Evolutionary conservation across 2,113 vertebrate genomes (phyloP).

Genomic region (Hippocampus abdominalis): DNA sequence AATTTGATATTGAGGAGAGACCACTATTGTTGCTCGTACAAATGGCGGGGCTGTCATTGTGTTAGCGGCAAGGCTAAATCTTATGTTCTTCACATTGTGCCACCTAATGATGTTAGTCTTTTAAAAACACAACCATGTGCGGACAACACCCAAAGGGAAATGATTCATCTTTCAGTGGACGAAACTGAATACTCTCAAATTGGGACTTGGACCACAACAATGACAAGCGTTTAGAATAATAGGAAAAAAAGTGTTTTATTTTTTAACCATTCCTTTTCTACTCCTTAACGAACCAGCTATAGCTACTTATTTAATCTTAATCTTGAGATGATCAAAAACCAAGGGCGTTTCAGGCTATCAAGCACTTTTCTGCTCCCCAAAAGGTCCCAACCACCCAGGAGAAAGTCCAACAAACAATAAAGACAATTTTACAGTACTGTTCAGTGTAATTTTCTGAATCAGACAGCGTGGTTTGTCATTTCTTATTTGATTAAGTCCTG

Average conservation of each 20-base stretch:
- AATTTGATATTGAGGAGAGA: conserved; percentile 69
- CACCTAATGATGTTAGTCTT: conserved; percentile 65
- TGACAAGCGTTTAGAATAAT: neutral
- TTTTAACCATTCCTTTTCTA: conserved; percentile 1
- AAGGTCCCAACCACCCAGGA: conserved; percentile 39
- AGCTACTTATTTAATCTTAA: neutral
- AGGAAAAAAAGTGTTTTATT: neutral
- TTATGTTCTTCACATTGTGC: conserved; percentile 70
- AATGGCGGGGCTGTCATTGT: conserved; percentile 49
- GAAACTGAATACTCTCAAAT: conserved; percentile 9
- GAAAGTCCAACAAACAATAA: conserved; percentile 64
- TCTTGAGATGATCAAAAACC: conserved; percentile 9
- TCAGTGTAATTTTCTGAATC: conserved; percentile 62
- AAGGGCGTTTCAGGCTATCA: conserved; percentile 37
- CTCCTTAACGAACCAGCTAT: neutral
- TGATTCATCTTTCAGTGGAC: conserved; percentile 40
- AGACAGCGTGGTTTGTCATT: conserved; percentile 73
- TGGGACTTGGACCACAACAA: neutral
- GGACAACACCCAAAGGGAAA: conserved; percentile 54
- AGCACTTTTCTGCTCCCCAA: conserved; percentile 21
- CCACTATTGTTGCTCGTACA: conserved; percentile 56
- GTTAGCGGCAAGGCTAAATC: conserved; percentile 59
- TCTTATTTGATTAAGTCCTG: conserved; percentile 68
- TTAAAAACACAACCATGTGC: conserved; percentile 65
- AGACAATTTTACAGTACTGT: conserved; percentile 62